Conservation (phyloP, 1,140 invertebrate genomes). For the Monomorium pharaonis region DNA sequence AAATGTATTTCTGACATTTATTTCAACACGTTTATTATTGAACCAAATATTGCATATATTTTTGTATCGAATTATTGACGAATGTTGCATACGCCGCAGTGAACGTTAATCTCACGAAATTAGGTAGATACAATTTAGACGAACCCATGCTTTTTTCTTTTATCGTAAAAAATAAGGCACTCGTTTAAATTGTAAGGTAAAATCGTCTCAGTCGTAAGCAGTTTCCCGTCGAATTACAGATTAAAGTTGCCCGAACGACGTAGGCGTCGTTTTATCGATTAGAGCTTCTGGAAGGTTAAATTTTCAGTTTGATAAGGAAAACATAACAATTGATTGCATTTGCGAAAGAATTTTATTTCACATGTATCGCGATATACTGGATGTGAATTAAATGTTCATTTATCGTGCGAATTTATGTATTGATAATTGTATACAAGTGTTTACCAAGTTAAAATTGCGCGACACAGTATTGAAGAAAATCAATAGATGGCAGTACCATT, state of each 20-base stretch:
- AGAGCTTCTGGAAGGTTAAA: not conserved
- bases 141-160: constrained; percentile 53
- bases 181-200: not conserved
- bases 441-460: not conserved
- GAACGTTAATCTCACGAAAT: not conserved
- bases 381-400: not conserved
- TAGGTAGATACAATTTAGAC: constrained; percentile 16
- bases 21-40: constrained; percentile 10
- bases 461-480: not conserved
- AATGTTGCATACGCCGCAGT: not conserved
- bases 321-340: not conserved
- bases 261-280: constrained; percentile 10
- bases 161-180: constrained; percentile 35
- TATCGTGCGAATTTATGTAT: not conserved
- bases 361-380: not conserved
- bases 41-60: not conserved
- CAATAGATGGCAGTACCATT: not conserved
- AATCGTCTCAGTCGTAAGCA: not conserved
- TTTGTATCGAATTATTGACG: not conserved
- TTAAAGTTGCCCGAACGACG: not conserved
- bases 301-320: not conserved
- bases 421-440: no score
- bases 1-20: no score
- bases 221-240: not conserved
- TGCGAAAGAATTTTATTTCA: not conserved